phyloP scores from a whole-genome alignment of 1,140 invertebrate genomes.

The Leucophenga varia region DNA sequence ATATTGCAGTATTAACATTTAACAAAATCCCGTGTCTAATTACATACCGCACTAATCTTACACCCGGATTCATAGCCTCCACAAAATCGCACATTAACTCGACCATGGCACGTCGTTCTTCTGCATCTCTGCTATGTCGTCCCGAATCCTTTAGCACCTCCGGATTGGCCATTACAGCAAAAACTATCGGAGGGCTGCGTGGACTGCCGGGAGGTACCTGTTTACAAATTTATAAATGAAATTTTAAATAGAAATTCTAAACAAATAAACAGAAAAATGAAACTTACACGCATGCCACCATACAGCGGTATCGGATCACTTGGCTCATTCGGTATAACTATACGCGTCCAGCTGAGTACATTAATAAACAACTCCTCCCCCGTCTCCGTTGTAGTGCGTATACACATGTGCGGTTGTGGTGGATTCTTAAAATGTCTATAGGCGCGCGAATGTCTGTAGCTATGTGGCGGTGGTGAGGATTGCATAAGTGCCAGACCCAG shows the following conservation, averaged over 20 bases:
- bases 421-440: conserved; percentile 70
- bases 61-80: conserved; percentile 68
- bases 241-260: no score
- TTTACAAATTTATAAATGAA: no score
- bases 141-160: conserved; percentile 67
- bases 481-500: conserved; percentile 36
- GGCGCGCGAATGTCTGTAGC: conserved; percentile 58
- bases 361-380: conserved; percentile 66
- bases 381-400: conserved; percentile 65
- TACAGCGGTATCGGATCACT: conserved; percentile 68
- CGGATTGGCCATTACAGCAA: conserved; percentile 72
- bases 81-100: conserved; percentile 70
- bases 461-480: conserved; percentile 49
- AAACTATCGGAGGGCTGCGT: conserved; percentile 63
- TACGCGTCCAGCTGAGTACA: conserved; percentile 71
- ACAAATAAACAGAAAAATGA: no score
- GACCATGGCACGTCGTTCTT: conserved; percentile 65
- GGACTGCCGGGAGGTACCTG: conserved; percentile 62
- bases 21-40: no score
- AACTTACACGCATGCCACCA: conserved; percentile 67
- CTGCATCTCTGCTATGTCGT: conserved; percentile 65
- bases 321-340: conserved; percentile 65
- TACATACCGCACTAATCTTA: conserved; percentile 58
- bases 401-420: conserved; percentile 74
- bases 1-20: no score